Base-by-base conservation (phyloP, 2,797 vertebrate genomes). In the Phoeniculus purpureus region DNA sequence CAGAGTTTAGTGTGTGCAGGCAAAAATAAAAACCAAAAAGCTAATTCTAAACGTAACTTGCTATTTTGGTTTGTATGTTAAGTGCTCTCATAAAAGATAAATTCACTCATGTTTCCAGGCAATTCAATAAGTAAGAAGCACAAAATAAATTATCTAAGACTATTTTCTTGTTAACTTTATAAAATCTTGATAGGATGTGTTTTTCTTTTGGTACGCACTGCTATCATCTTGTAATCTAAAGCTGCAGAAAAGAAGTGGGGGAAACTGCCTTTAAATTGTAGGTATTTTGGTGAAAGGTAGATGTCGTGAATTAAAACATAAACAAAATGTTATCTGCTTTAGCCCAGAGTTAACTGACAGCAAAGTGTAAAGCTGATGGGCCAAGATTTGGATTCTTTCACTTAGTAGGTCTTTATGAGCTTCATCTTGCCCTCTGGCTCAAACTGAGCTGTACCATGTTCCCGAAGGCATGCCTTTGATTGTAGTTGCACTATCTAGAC, bases 41-140 rank as follows among this genome's bases (percentile, higher is more conserved):
- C 2, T 34, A 77, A 76, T 81, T 89, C 87, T 91, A 62, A 89
- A 82, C 65, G 65, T 91, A 77, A 85, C 74, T 91, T 94, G 76
- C 80, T 52, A 40, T 78, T 16, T 43, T 6, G 16, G 4, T 84
- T 87, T 87, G 32, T 71, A 48, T 48, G 19, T 80, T 89, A 80
- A 67, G 14, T 19, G 50, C 27, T 74, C 29, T 77, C 62, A 88
- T 27, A 72, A 68, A 89, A 79, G 23, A 18, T 54, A 64, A 76
- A 78, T 76, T 64, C 26, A 72, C 12, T 68, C 21, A 7, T 23
- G 12, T 56, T 93, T 76, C 3, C 47, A 21, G 48, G 34, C 7
- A 74, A 56, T 87, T 70, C 37, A 54, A 6, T 58, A 14, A 71
- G 27, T 27, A 64, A 85, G 48, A 76, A 50, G 1, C 15, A 72